These are phyloP conservation scores for Myxocyprinus asiaticus DNA, from an alignment of 2,113 vertebrate species.

Conservation along the genomic window DNA sequence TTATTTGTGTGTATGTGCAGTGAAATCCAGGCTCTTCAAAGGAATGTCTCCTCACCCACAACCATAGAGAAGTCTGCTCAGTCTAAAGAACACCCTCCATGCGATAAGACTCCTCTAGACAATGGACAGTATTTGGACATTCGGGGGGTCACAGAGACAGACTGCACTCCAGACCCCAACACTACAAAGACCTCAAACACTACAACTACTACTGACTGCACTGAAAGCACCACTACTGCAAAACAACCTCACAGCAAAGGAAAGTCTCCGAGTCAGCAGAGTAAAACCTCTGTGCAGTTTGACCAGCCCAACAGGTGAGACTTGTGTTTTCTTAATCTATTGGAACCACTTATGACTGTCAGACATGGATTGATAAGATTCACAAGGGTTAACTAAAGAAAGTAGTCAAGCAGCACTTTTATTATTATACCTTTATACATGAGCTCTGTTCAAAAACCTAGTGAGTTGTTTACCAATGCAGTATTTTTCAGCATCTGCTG, in stretches of 20 bases:
- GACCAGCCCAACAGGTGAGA: constrained; percentile 94
- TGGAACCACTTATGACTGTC: background rate
- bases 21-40: constrained; percentile 90
- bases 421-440: no score
- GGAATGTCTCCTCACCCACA: constrained; percentile 73
- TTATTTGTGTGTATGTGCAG: constrained; percentile 65
- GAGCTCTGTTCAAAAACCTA: no score
- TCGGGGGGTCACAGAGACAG: constrained; percentile 70
- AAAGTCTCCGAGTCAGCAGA: constrained; percentile 64
- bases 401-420: no score
- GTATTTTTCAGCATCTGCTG: no score
- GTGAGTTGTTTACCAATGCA: no score
- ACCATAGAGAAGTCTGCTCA: constrained; percentile 69
- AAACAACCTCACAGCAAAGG: constrained; percentile 72
- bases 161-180: constrained; percentile 62
- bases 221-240: constrained; percentile 70
- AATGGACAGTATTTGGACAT: constrained; percentile 85
- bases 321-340: background rate
- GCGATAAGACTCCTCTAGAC: constrained; percentile 75
- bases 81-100: constrained; percentile 68
- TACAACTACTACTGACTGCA: constrained; percentile 65
- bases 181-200: constrained; percentile 62
- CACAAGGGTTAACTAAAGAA: background rate
- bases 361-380: background rate
- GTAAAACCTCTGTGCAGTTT: constrained; percentile 81